Conservation (phyloP, 2,113 vertebrate species). For the Elanoides forficatus region DNA sequence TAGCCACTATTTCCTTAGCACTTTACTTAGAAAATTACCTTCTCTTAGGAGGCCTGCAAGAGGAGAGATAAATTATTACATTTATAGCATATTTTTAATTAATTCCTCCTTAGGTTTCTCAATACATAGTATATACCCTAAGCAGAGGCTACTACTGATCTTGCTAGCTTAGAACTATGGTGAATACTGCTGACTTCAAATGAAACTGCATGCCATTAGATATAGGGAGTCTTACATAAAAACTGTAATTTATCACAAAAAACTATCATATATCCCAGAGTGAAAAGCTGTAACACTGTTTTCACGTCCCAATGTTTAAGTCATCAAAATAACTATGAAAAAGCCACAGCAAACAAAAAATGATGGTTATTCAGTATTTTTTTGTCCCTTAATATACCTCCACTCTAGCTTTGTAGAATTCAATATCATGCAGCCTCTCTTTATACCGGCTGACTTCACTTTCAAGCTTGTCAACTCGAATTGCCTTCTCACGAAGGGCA, state of each 20-base stretch:
- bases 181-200: background rate
- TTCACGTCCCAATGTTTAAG: background rate
- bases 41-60: background rate
- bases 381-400: conserved; percentile 78
- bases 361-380: background rate
- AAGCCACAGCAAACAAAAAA: background rate
- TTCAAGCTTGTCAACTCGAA: conserved; percentile 96
- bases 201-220: background rate
- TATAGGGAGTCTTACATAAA: background rate
- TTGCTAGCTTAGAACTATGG: background rate
- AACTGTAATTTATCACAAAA: background rate
- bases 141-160: background rate
- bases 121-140: background rate
- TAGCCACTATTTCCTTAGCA: background rate
- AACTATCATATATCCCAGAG: background rate
- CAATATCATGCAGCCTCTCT: conserved; percentile 93
- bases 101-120: background rate
- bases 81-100: background rate
- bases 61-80: background rate
- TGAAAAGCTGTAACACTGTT: background rate
- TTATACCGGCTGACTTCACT: conserved; percentile 93
- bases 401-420: conserved; percentile 96
- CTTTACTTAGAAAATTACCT: background rate
- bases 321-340: background rate
- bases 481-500: conserved; percentile 90